These are phyloP conservation scores for Naja naja DNA, from an alignment of 2,113 vertebrate genomes.

Conservation along the genomic window DNA sequence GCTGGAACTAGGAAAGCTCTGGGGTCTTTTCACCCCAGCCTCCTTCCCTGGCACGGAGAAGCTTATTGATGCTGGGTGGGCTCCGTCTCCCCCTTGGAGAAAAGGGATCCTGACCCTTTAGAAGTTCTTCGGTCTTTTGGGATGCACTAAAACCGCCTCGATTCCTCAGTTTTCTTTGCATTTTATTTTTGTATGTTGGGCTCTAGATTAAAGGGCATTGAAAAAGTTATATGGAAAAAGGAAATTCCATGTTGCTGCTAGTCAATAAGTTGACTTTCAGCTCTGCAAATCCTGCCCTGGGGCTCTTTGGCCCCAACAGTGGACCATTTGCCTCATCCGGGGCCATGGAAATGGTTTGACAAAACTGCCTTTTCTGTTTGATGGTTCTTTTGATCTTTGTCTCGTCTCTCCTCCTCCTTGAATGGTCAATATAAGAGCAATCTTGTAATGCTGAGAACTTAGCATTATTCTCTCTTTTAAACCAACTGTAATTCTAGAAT, in stretches of 20 bases:
- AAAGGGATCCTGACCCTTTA: not conserved
- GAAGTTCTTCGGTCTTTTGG: not conserved
- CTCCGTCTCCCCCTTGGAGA: not conserved
- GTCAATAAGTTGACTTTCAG: not conserved
- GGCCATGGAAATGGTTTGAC: not conserved
- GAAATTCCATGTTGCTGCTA: not conserved
- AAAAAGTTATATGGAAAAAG: not conserved
- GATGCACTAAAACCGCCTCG: not conserved
- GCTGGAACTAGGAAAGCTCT: not conserved
- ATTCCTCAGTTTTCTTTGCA: not conserved
- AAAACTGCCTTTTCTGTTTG: not conserved
- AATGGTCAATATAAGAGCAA: not conserved
- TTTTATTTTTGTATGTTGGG: not conserved
- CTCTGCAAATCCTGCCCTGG: not conserved
- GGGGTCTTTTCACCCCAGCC: not conserved
- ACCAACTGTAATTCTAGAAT: not conserved
- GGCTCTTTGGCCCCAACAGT: not conserved
- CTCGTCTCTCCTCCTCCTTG: not conserved
- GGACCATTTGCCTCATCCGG: not conserved
- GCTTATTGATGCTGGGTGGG: not conserved
- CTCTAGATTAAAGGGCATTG: not conserved
- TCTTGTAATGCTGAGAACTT: not conserved
- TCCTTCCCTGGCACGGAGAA: not conserved
- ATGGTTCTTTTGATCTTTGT: not conserved
- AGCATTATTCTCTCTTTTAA: not conserved